Percentiles rank a stretch among this genome's conserved stretches.
Conservation (phyloP, 2,113 vertebrate genomes). For the Ptychochromis oligacanthus region DNA sequence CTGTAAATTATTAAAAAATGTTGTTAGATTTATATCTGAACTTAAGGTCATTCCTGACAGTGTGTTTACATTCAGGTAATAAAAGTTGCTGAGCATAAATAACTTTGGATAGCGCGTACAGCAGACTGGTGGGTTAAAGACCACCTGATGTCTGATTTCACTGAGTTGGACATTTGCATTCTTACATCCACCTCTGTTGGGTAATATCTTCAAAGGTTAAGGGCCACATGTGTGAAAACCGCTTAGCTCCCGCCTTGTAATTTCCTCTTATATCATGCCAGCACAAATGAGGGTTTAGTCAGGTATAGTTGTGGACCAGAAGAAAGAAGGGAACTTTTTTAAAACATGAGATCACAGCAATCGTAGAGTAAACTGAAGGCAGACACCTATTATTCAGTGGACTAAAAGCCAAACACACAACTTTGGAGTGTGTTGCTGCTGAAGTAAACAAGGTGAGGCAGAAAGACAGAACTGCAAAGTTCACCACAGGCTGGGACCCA, state of each 20-base stretch:
- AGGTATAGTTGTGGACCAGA: not conserved
- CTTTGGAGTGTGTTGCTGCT: not conserved
- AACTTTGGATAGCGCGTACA: too few relatives aligned
- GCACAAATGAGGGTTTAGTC: not conserved
- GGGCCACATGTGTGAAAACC: not conserved
- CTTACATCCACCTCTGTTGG: not conserved
- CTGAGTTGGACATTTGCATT: slow-evolving; percentile 1
- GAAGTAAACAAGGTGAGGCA: not conserved
- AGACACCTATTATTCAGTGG: not conserved
- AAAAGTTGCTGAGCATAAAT: not conserved
- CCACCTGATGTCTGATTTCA: not conserved
- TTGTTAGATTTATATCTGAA: not conserved
- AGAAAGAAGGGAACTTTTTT: not conserved
- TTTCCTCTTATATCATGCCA: not conserved
- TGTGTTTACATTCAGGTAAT: not conserved
- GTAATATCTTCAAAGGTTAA: not conserved
- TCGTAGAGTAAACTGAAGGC: not conserved
- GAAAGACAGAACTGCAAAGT: not conserved
- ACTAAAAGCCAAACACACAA: not conserved
- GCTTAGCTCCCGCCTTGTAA: not conserved
- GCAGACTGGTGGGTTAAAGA: not conserved
- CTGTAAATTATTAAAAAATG: not conserved
- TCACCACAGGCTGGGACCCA: too few relatives aligned
- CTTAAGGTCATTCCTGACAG: not conserved
- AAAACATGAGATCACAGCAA: not conserved